phyloP scores from a whole-genome alignment of 2,113 vertebrate genomes.

The Misgurnus mizolepis region DNA sequence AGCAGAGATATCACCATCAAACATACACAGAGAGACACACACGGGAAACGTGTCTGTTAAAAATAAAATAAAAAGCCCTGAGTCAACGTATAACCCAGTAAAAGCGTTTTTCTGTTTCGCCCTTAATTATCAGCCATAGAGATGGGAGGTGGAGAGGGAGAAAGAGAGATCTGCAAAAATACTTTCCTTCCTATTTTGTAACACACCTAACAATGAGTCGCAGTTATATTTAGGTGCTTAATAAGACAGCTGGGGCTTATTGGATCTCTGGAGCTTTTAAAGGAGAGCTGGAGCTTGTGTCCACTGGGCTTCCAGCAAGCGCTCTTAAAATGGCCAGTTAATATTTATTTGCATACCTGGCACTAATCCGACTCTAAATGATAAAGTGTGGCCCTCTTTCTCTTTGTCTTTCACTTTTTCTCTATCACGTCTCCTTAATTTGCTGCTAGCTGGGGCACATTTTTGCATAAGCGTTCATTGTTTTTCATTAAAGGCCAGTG shows the following conservation, averaged over 20 bases:
- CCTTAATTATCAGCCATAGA: conserved; percentile 37
- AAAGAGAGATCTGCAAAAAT: conserved; percentile 34
- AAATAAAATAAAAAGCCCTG: conserved; percentile 27
- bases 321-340: conserved; percentile 53
- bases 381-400: conserved; percentile 21
- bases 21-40: conserved; percentile 5
- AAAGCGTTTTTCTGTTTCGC: conserved; percentile 32
- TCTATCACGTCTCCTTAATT: conserved; percentile 18
- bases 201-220: conserved; percentile 52
- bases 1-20: conserved; percentile 19
- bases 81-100: conserved; percentile 25
- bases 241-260: conserved; percentile 61
- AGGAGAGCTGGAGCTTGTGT: conserved; percentile 48
- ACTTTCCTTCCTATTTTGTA: conserved; percentile 38
- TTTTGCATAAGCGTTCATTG: conserved; percentile 36
- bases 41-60: conserved; percentile 2
- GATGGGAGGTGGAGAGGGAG: neutral
- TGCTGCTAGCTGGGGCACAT: conserved; percentile 37
- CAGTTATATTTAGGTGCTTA: conserved; percentile 62
- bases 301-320: conserved; percentile 33
- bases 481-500: conserved; percentile 40
- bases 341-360: conserved; percentile 56
- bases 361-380: conserved; percentile 47
- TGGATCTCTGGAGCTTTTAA: conserved; percentile 59
- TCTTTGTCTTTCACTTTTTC: neutral